Evolutionary conservation across 2,888 invertebrate genomes (phyloP), one percentile per base, ranked within the genome.

Genomic region (Orchesella flavescens): DNA sequence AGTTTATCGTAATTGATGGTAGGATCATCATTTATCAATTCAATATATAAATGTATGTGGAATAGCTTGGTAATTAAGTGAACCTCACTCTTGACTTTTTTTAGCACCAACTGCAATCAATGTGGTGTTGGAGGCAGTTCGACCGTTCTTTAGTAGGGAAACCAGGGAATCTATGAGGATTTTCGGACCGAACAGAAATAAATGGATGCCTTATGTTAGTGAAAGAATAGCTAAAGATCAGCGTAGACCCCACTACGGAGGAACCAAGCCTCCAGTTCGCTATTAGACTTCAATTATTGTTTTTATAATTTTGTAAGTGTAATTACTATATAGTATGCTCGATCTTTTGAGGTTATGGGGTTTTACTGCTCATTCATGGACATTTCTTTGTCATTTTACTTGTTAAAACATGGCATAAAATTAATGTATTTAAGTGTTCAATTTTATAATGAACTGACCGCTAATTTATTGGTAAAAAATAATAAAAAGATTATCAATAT

Each of bases 1-100:
- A 82, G 61, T 15, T 82, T 0, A 82, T 82, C 46, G 71, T 55
- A 10, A 63, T 82, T 17, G 82, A 82, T 63, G 69, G 82, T 76
- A 65, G 43, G 65, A 21, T 53, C n/a, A n/a, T n/a, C n/a, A n/a
- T n/a, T n/a, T 23, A 17, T 17, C 65, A 23, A 12, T 65, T 17
- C 15, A 15, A 12, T 59, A 15, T 21, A 23, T n/a, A n/a, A n/a
- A n/a, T n/a, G n/a, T n/a, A n/a, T n/a, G n/a, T n/a, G n/a, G n/a
- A n/a, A n/a, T n/a, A n/a, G n/a, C n/a, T n/a, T n/a, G n/a, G n/a
- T n/a, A n/a, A n/a, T n/a, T n/a, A n/a, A n/a, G n/a, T n/a, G n/a
- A n/a, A n/a, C n/a, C n/a, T n/a, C n/a, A n/a, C n/a, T n/a, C n/a
- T n/a, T n/a, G n/a, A n/a, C n/a, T 49, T 19, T 19, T 24, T 53